Percentiles rank a stretch among this genome's conserved stretches.
These are phyloP conservation scores for Drosophila murphyi DNA, from an alignment of 1,140 invertebrate species.

Conservation along the genomic window DNA sequence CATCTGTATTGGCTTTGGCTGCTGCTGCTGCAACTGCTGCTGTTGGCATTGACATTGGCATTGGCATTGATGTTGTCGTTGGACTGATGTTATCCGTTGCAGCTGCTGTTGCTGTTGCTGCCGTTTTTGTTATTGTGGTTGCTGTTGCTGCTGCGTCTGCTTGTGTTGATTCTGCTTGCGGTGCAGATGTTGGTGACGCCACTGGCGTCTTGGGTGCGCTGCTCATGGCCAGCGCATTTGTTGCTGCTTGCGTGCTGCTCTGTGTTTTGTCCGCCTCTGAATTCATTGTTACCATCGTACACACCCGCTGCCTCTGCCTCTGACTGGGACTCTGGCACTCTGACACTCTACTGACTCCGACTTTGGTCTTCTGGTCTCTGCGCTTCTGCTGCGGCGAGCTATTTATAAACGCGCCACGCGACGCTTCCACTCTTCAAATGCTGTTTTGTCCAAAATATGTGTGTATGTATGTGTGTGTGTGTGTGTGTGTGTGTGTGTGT, in stretches of 20 bases:
- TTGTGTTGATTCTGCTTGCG: conserved; percentile 10
- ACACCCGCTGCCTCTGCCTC: conserved; percentile 14
- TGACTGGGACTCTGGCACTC: too few species aligned
- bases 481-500: conserved; percentile 24
- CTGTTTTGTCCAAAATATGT: conserved; percentile 25
- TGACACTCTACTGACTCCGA: too few species aligned
- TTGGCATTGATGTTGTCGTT: conserved; percentile 14
- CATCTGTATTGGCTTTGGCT: conserved; percentile 19
- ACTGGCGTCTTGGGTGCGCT: conserved; percentile 51
- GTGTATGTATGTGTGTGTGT: conserved; percentile 21
- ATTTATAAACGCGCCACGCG: conserved; percentile 39
- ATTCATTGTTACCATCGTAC: conserved; percentile 84
- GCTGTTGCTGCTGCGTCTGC: conserved; percentile 10
- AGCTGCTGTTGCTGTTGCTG: conserved; percentile 18
- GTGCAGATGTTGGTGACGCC: conserved; percentile 7
- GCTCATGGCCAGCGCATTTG: conserved; percentile 66
- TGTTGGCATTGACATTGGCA: conserved; percentile 12
- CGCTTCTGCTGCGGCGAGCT: conserved; percentile 8
- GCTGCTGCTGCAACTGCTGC: background rate
- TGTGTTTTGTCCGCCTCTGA: conserved; percentile 83
- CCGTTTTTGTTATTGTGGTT: conserved; percentile 5
- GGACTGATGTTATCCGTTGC: conserved; percentile 15
- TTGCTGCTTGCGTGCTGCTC: conserved; percentile 68
- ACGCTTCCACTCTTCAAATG: background rate
- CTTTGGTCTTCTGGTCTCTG: conserved; percentile 5